These are phyloP conservation scores for Caerostris darwini DNA, from an alignment of 1,140 invertebrate genomes.

Conservation along the genomic window DNA sequence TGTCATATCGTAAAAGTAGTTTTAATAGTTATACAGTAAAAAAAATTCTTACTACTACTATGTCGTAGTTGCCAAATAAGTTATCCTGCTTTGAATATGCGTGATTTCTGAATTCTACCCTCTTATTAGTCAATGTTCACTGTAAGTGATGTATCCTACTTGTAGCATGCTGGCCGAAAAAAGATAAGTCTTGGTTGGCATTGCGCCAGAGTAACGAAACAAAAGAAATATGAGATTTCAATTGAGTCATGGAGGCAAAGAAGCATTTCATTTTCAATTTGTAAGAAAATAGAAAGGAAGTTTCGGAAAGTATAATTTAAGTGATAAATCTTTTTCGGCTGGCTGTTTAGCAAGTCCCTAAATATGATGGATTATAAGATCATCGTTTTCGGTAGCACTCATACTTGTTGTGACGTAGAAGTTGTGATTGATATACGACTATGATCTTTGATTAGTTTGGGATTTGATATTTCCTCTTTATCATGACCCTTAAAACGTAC, in stretches of 20 bases:
- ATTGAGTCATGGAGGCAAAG: too few relatives aligned
- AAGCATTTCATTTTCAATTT: too few relatives aligned
- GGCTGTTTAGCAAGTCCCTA: not conserved
- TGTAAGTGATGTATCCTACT: not conserved
- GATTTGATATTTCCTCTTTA: conserved; percentile 1
- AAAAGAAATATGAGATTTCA: too few relatives aligned
- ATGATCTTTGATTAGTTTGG: not conserved
- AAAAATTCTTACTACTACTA: not conserved
- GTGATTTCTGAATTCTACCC: not conserved
- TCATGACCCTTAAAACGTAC: not conserved
- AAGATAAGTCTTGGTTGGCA: too few relatives aligned
- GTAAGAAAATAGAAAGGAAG: too few relatives aligned
- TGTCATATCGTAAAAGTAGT: not conserved
- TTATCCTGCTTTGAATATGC: not conserved
- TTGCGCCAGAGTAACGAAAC: too few relatives aligned
- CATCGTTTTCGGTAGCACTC: not conserved
- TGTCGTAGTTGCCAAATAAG: not conserved
- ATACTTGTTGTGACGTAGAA: not conserved
- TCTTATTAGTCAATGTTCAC: not conserved
- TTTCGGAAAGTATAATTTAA: too few relatives aligned
- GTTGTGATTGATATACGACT: not conserved
- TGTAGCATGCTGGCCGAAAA: not conserved
- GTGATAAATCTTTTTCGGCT: too few relatives aligned
- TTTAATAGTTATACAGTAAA: not conserved
- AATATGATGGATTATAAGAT: not conserved